Evolutionary conservation across 1,140 invertebrate species (phyloP), one percentile per base, ranked within the genome.

Genomic region (Drosophila suzukii): DNA sequence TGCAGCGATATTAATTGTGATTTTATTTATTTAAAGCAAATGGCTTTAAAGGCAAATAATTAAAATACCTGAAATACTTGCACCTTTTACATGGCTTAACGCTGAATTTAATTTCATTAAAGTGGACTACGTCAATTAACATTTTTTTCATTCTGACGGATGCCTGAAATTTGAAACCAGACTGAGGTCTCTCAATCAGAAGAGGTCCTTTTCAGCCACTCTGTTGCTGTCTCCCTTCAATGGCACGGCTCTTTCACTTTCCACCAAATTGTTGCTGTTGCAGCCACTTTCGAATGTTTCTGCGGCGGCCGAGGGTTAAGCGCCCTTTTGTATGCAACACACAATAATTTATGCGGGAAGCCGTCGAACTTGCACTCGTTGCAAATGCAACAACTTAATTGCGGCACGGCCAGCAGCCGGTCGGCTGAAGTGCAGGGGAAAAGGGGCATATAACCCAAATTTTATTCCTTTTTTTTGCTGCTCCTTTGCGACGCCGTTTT

Each of bases 331-430:
- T 81, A 86, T 88, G 83, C 83, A 75, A 62, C 79, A 83, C 79
- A 80, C 79, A 86, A 88, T 79, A 88, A 88, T 88, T 82, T 88
- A 86, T 88, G 83, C 79, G 70, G 83, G 36, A 57, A 78, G 51
- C 54, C 74, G 58, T 53, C 72, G 79, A 68, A 66, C 58, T 57
- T 54, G 73, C 67, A 57, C 58, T 59, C 63, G 57, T 51, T 44
- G 60, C 59, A 60, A 86, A 86, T 88, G 82, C 83, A 88, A 88
- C 82, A 86, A 82, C 83, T 86, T 86, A 86, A 86, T 86, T 86
- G 82, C 75, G 61, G 70, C 73, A 75, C 72, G 75, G 58, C 71
- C 56, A 38, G 63, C 55, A 57, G 58, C 63, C 70, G 54, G 55
- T 27, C 27, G 27, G 5, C 27, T 27, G 27, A 27, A 27, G 27